Evolutionary conservation across 2,797 vertebrate genomes (phyloP), one percentile per base, ranked within the genome.

Genomic region (Danio jaintianensis): DNA sequence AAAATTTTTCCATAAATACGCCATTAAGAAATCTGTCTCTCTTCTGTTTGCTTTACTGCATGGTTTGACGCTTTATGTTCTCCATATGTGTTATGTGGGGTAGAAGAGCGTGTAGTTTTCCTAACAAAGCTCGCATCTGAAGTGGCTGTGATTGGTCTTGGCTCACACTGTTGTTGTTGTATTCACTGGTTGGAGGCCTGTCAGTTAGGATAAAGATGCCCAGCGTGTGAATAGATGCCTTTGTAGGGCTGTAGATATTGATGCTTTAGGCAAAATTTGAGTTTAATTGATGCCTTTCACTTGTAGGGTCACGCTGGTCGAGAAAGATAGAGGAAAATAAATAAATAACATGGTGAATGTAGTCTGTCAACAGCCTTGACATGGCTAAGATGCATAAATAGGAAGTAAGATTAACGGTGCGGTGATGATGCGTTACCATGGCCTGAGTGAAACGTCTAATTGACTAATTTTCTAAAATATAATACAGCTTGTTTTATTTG

Each of bases 201-300:
- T 73, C 78, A 73, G 68, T 64, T 45, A 45, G 59, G 48, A 79
- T 79, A 53, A 79, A 63, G 77, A 69, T 38, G 64, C 53, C 66
- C 64, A 58, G 48, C 48, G n/a, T 80, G 58, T 48, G 70, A 69
- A 75, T 50, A 53, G 18, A 55, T 47, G 47, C 18, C 18, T 7
- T 42, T 58, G 45, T 69, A 10, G 53, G 53, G 52, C 52, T 56
- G 38, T 22, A 15, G 40, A 70, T 61, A 58, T 66, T 61, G 59
- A 63, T 18, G 66, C 73, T 77, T 68, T 77, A 10, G 47, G 61
- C 15, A 68, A 77, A 72, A 75, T 70, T 12, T 15, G 10, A 42
- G 43, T 20, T 63, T 75, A 56, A 76, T 43, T 68, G 67, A 72
- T 22, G 61, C 67, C 53, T 81, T 84, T 53, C 16, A 53, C 52